Conservation (phyloP, 2,888 invertebrate genomes). For the Euphydryas editha region DNA sequence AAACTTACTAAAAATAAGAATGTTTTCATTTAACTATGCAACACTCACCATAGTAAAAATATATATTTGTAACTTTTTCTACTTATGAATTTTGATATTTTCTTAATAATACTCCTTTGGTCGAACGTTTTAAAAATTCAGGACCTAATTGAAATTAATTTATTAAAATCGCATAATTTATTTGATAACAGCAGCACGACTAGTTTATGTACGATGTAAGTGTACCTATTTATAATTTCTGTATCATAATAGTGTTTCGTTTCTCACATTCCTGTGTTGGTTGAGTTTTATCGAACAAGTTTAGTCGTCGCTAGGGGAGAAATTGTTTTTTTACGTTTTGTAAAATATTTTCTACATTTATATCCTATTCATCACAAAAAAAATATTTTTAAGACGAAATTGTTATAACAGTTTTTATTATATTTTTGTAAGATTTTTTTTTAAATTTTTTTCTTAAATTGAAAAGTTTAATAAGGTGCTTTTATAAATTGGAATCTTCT, state of each 20-base stretch:
- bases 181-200: conserved; percentile 67
- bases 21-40: not conserved
- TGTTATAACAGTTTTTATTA: conserved; percentile 33
- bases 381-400: conserved; percentile 38
- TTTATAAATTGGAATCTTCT: conserved; percentile 27
- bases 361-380: conserved; percentile 50
- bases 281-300: conserved; percentile 68
- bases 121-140: conserved; percentile 31
- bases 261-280: conserved; percentile 62
- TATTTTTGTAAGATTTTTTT: conserved; percentile 39
- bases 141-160: conserved; percentile 52
- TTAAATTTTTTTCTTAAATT: conserved; percentile 23
- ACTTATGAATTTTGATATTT: conserved; percentile 35
- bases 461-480: conserved; percentile 35
- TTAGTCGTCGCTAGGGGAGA: conserved; percentile 49
- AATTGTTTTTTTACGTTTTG: conserved; percentile 57
- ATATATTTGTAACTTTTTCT: not conserved
- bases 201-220: conserved; percentile 58
- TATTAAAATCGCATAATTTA: conserved; percentile 69
- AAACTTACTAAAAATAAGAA: conserved; percentile 1
- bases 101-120: conserved; percentile 56
- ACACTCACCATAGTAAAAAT: not conserved
- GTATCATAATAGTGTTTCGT: conserved; percentile 73
- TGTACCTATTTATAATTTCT: conserved; percentile 78
- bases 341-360: conserved; percentile 35